Conservation (phyloP, 2,113 vertebrate species). For the Heliornis fulica region DNA sequence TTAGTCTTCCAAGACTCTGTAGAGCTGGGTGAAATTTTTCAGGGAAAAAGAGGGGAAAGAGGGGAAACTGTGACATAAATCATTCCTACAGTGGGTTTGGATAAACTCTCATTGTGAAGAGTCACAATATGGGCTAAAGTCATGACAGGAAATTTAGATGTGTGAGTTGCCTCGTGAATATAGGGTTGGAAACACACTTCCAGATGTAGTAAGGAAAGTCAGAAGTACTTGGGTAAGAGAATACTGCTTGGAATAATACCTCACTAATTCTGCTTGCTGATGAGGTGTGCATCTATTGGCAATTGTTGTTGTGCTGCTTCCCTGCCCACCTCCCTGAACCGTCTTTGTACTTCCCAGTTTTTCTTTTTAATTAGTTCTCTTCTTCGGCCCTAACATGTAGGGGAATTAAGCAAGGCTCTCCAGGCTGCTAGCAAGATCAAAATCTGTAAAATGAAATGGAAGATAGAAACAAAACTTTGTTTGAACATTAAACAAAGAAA, state of each 20-base stretch:
- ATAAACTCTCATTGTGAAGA: neutral
- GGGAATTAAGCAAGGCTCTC: neutral
- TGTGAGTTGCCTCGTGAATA: neutral
- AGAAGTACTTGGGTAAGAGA: neutral
- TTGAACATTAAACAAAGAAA: conserved; percentile 42
- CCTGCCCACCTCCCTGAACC: neutral
- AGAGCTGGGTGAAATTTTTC: neutral
- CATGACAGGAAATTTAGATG: neutral
- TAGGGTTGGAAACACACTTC: neutral
- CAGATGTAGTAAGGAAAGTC: neutral
- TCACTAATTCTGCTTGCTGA: neutral
- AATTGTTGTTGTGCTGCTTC: neutral
- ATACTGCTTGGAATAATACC: neutral
- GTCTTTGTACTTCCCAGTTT: neutral
- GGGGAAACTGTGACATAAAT: neutral
- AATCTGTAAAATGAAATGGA: conserved; percentile 25
- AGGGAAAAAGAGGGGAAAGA: neutral
- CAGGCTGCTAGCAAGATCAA: conserved; percentile 38
- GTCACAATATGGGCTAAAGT: neutral
- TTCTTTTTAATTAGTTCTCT: conserved; percentile 29
- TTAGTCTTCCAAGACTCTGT: neutral
- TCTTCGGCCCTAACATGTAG: conserved; percentile 33
- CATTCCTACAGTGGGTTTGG: neutral
- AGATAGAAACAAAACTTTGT: neutral
- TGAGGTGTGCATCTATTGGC: neutral